A percentile compares a stretch with the other conserved stretches of the same genome.
Conservation (phyloP, 2,113 vertebrate genomes). For the Corapipo altera region DNA sequence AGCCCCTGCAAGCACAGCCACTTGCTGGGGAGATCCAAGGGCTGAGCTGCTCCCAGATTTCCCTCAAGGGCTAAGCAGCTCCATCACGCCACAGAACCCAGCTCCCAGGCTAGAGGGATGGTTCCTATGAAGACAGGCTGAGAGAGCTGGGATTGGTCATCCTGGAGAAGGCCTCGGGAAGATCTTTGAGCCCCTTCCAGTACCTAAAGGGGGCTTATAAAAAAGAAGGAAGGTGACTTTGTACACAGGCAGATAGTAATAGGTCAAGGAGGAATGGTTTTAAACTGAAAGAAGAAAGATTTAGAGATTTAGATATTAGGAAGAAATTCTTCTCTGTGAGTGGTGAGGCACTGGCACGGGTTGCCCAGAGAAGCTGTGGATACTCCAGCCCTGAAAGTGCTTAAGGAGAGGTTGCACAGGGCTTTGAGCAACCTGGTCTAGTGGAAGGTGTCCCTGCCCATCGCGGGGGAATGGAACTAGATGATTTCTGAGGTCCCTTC, state of each 20-base stretch:
- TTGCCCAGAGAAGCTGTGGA: background rate
- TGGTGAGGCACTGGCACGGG: background rate
- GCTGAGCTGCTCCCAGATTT: background rate
- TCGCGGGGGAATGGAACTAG: background rate
- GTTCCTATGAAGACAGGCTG: background rate
- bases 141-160: background rate
- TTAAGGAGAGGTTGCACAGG: rapidly evolving
- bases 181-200: background rate
- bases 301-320: background rate
- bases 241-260: background rate
- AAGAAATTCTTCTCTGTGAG: background rate
- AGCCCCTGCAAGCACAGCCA: background rate
- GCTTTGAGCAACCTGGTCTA: background rate
- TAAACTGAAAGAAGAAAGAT: background rate
- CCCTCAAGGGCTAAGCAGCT: background rate
- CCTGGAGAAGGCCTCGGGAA: background rate
- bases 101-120: background rate
- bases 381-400: background rate
- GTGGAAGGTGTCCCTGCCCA: background rate
- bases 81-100: rapidly evolving
- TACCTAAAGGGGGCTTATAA: background rate
- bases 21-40: background rate
- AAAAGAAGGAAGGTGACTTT: background rate
- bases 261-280: background rate
- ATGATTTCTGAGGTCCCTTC: background rate